phyloP scores from a whole-genome alignment of 2,113 vertebrate genomes.

The Diadophis punctatus region DNA sequence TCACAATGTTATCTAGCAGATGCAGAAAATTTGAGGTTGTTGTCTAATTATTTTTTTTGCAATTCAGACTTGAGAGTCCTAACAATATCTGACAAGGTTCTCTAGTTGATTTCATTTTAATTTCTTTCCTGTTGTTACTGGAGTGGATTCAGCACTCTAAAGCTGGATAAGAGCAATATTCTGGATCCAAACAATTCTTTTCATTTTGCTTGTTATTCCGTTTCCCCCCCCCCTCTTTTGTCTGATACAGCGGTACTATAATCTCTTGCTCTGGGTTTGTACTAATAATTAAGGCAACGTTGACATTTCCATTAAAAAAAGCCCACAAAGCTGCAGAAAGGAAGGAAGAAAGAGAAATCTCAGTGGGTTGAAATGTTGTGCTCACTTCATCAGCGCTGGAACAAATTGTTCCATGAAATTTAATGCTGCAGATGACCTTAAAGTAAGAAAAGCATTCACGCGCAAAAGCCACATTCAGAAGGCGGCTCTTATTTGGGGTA shows the following conservation, averaged over 20 bases:
- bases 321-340: slow-evolving; percentile 33
- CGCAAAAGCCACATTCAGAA: not conserved
- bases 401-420: slow-evolving; percentile 5
- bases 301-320: slow-evolving; percentile 52
- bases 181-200: slow-evolving; percentile 26
- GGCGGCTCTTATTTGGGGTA: not conserved
- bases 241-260: slow-evolving; percentile 48
- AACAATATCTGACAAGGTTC: not conserved
- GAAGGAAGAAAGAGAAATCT: slow-evolving; percentile 18
- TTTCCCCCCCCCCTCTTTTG: slow-evolving; percentile 30
- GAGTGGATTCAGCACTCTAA: slow-evolving; percentile 16
- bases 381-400: not conserved
- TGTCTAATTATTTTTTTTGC: not conserved
- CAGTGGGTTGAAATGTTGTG: slow-evolving; percentile 33
- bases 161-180: slow-evolving; percentile 24
- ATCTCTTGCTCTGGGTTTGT: slow-evolving; percentile 28
- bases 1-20: not conserved
- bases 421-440: slow-evolving; percentile 9
- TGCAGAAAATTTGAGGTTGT: not conserved
- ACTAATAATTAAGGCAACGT: slow-evolving; percentile 51
- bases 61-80: not conserved
- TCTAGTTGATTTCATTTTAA: not conserved
- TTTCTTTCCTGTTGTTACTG: slow-evolving; percentile 23
- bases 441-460: slow-evolving; percentile 9
- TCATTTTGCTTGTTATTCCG: slow-evolving; percentile 8